Evolutionary conservation across 2,888 invertebrate species (phyloP).

Genomic region (Nemapogon koenigi): DNA sequence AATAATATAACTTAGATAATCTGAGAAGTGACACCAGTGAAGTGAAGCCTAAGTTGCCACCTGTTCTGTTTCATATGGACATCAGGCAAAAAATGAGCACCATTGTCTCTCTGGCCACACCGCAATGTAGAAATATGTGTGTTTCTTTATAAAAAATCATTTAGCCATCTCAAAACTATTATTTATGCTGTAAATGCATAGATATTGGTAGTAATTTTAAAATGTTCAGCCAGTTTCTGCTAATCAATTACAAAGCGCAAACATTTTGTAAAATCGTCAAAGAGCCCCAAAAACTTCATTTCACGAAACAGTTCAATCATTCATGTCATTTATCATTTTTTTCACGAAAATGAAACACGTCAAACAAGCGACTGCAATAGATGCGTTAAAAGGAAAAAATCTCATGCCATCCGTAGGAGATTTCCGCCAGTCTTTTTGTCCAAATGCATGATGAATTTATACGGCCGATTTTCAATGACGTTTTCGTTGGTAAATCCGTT

Average conservation of each 20-base stretch:
- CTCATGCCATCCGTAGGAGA: constrained; percentile 39
- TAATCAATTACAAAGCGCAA: background rate
- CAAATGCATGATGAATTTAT: constrained; percentile 20
- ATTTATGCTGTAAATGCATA: constrained; percentile 5
- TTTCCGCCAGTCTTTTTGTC: constrained; percentile 55
- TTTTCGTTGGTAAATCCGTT: constrained; percentile 11
- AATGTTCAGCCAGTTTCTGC: constrained; percentile 8
- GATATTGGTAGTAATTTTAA: constrained; percentile 6
- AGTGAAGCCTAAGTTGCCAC: too few species aligned
- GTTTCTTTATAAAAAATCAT: too few species aligned
- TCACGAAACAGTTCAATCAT: constrained; percentile 55
- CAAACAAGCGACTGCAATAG: constrained; percentile 44
- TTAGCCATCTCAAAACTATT: too few species aligned
- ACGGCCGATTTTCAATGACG: constrained; percentile 30
- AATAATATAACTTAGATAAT: too few species aligned
- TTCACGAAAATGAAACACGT: constrained; percentile 42
- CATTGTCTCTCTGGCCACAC: too few species aligned
- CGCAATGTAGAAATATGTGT: too few species aligned
- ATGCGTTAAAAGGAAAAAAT: constrained; percentile 43
- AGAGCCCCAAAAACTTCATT: background rate
- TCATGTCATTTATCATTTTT: constrained; percentile 56
- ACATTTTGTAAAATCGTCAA: background rate
- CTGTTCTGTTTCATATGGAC: too few species aligned
- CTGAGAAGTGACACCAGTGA: too few species aligned
- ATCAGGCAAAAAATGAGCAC: too few species aligned